Base-by-base conservation (phyloP, 1,140 invertebrate species). In the Aphaenogaster rudis region DNA sequence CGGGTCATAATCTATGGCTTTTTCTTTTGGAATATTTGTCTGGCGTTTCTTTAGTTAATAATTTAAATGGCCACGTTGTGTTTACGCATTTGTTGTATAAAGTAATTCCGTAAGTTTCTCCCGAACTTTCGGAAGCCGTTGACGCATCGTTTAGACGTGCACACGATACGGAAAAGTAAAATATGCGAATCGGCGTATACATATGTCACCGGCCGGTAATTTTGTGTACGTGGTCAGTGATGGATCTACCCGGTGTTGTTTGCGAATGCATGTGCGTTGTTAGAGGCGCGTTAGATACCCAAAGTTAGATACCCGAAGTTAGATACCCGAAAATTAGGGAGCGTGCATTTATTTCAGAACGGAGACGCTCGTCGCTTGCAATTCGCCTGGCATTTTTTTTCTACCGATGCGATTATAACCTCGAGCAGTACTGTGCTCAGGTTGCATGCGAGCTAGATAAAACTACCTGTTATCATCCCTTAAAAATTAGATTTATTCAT, bases 191-290 rank as follows among this genome's bases (percentile, higher is more conserved):
- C 8, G 88, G 80, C 63, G 59, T 90, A 45, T 71, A 59, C 78
- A 82, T 87, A 88, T 91, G 78, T 91, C 79, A 77, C 90, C 90
- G 90, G 90, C 89, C 89, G 87, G 90, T 91, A 91, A 88, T 91
- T 88, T 91, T 91, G 89, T 91, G 79, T 91, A 91, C 90, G 90
- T 91, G 89, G 89, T 87, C 90, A 87, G 11, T 82, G 50, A 17
- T 72, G 63, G 21, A n/a, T 63, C 11, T 71, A 64, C 15, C 13
- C 17, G 39, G 79, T 15, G n/a, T 50, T 45, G 33, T 72, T 72
- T 59, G 17, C 77, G 48, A 13, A 17, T 67, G 21, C n/a, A 36
- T 59, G 28, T 21, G n/a, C n/a, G 15, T 21, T 76, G 57, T 28
- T 36, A 3, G 9, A 13, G 59, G 8, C 13, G 13, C n/a, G 33